A percentile compares a stretch with the other conserved stretches of the same genome.
These are phyloP conservation scores for Papilio machaon DNA, from an alignment of 1,140 invertebrate genomes.

Conservation along the genomic window DNA sequence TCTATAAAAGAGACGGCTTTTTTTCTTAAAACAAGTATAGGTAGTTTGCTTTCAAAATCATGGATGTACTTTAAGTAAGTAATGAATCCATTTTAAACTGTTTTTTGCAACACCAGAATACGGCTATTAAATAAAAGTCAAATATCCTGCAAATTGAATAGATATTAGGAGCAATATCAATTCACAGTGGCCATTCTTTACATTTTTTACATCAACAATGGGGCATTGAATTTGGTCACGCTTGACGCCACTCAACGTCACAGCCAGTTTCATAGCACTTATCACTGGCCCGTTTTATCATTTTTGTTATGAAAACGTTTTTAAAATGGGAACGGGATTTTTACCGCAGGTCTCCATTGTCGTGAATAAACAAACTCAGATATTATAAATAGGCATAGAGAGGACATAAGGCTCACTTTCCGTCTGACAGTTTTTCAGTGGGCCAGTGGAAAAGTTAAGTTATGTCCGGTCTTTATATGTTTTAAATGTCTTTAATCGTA, in stretches of 20 bases:
- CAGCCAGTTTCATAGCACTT: not conserved
- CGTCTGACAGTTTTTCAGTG: no score
- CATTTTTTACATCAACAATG: not conserved
- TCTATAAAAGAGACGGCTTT: no score
- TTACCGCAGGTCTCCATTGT: no score
- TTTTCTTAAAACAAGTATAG: no score
- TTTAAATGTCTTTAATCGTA: no score
- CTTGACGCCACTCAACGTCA: constrained; percentile 9
- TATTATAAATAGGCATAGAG: no score
- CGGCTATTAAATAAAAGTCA: not conserved
- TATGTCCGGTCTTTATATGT: no score
- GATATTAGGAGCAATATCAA: not conserved
- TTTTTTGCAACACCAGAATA: not conserved
- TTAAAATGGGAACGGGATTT: not conserved
- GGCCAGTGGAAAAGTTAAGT: no score
- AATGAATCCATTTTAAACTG: not conserved
- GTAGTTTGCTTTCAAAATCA: no score
- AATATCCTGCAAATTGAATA: not conserved
- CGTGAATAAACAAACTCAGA: no score
- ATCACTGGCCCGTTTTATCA: not conserved
- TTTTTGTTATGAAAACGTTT: not conserved
- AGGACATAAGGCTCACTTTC: no score
- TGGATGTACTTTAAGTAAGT: not conserved
- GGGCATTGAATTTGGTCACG: not conserved
- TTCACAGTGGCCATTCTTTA: not conserved